Evolutionary conservation across 2,113 vertebrate genomes (phyloP).

Genomic region (Lepus europaeus): DNA sequence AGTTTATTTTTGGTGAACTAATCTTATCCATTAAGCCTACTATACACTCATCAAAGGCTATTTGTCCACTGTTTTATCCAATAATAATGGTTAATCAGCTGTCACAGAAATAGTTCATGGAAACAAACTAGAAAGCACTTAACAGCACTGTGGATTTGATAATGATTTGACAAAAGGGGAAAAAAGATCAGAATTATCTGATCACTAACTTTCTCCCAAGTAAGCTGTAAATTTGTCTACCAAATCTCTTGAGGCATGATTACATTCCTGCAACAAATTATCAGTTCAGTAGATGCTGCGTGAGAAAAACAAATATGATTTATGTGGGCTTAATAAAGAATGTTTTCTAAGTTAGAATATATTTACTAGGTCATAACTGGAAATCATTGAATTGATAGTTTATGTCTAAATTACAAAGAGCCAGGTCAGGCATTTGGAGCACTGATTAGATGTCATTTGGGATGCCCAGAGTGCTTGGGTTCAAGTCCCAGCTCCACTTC

Average conservation of each 20-base stretch:
- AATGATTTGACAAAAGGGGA: neutral
- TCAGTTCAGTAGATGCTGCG: neutral
- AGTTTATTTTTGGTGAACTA: neutral
- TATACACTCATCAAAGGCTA: neutral
- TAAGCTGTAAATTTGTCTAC: neutral
- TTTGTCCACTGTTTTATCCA: neutral
- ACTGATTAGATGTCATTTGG: too few species aligned
- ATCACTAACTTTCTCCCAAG: neutral
- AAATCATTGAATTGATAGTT: neutral
- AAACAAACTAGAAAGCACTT: constrained; percentile 28
- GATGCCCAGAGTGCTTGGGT: too few species aligned
- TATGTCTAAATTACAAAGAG: neutral
- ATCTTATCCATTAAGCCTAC: neutral
- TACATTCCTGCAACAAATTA: neutral
- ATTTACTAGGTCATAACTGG: neutral
- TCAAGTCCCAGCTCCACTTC: too few species aligned
- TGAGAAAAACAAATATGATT: neutral
- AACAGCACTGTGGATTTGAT: neutral
- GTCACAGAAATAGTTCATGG: neutral
- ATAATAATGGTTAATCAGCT: neutral
- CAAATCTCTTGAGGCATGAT: neutral
- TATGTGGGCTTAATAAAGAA: neutral
- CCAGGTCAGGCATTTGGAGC: too few species aligned
- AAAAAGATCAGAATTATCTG: constrained; percentile 16
- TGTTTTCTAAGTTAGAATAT: constrained; percentile 3